phyloP scores from a whole-genome alignment of 2,113 vertebrate species.

The Zosterops pallidus region DNA sequence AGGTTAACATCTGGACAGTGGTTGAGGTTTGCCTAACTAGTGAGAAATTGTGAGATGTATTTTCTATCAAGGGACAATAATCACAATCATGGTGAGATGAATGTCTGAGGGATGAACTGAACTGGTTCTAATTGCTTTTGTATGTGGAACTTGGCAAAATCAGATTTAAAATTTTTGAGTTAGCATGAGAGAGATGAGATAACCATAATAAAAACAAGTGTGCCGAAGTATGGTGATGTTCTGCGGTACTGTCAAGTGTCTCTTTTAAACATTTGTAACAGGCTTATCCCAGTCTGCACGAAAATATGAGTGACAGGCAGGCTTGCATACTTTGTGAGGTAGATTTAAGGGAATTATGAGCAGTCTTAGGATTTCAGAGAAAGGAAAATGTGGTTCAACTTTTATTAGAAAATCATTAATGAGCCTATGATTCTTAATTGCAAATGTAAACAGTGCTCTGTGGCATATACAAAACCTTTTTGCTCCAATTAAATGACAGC shows the following conservation, averaged over 20 bases:
- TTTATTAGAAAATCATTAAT: not conserved
- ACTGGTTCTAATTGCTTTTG: not conserved
- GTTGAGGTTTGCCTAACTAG: not conserved
- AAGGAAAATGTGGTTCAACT: not conserved
- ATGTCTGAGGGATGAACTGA: not conserved
- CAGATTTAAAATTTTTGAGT: not conserved
- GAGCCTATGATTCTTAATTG: not conserved
- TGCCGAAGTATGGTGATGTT: not conserved
- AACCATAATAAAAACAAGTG: not conserved
- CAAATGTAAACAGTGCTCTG: not conserved
- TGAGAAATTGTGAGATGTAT: not conserved
- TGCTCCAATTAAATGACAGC: not conserved
- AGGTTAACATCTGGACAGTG: not conserved
- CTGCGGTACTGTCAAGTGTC: not conserved
- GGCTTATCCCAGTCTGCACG: not conserved
- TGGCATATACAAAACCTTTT: not conserved
- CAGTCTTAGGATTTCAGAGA: not conserved
- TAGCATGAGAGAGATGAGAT: not conserved
- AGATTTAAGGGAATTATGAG: not conserved
- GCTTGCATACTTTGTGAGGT: not conserved
- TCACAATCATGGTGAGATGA: not conserved
- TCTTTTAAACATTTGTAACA: not conserved
- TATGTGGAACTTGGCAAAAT: not conserved
- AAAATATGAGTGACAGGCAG: not conserved
- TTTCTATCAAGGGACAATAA: not conserved